Evolutionary conservation across 1,140 invertebrate species (phyloP).

Genomic region (Eciton burchellii): DNA sequence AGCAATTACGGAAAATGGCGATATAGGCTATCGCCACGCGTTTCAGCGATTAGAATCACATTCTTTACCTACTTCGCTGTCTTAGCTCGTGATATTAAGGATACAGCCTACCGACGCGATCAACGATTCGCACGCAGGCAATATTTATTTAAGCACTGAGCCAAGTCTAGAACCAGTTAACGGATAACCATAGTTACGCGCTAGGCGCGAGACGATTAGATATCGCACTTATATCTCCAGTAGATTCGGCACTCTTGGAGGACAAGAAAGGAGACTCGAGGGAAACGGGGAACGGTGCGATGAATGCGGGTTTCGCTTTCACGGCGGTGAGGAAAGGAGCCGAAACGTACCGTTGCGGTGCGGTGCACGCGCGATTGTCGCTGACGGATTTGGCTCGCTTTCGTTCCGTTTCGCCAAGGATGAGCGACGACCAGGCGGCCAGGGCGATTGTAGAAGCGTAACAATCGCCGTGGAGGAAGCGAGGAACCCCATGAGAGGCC

Average conservation of each 20-base stretch:
- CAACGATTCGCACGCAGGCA: too few species aligned
- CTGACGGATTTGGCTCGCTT: constrained; percentile 48
- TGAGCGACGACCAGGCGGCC: constrained; percentile 7
- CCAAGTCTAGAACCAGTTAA: too few species aligned
- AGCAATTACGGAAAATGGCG: too few species aligned
- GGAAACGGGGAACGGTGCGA: background rate
- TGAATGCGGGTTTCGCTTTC: constrained; percentile 48
- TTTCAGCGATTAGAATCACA: too few species aligned
- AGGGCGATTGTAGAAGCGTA: constrained; percentile 54
- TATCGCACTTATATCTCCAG: too few species aligned
- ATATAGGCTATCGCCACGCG: too few species aligned
- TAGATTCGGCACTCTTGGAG: background rate
- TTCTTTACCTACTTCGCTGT: background rate
- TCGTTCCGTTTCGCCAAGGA: constrained; percentile 48
- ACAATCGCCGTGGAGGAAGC: constrained; percentile 48
- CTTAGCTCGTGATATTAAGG: background rate
- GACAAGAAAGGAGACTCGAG: background rate
- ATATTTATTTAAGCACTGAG: too few species aligned
- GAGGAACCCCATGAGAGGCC: constrained; percentile 6
- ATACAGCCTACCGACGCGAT: too few species aligned
- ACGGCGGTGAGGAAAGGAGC: background rate
- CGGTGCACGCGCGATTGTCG: constrained; percentile 24
- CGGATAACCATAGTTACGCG: too few species aligned
- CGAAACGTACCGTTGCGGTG: background rate
- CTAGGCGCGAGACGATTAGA: too few species aligned